Evolutionary conservation across 2,797 vertebrate genomes (phyloP), one percentile per base, ranked within the genome.

Genomic region (Sardinella longiceps): DNA sequence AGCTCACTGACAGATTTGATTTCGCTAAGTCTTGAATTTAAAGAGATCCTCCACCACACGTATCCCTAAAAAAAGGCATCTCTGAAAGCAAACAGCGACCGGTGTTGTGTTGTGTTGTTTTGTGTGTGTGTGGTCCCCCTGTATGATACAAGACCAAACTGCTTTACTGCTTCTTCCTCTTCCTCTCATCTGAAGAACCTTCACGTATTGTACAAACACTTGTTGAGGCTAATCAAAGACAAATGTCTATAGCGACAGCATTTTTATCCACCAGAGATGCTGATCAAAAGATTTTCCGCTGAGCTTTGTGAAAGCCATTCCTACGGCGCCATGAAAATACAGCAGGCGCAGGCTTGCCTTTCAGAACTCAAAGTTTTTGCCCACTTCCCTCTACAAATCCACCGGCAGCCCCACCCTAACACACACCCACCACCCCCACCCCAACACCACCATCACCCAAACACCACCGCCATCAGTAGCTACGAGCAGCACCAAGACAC

Each of bases 191-290:
- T 77, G 33, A 43, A 77, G 70, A 77, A 39, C 18, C 70, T 77
- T 39, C 37, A 33, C 70, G 70, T 77, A n/a, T n/a, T n/a, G n/a
- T n/a, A 77, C 20, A 10, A 43, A 43, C 15, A 43, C 70, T 77
- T 77, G 56, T 46, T 50, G 25, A 66, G 84, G 48, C 81, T 50
- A 70, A 50, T 25, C 37, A 82, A 60, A 82, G 70, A 77, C 14
- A 43, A 77, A 43, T 6, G 37, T 77, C 70, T 77, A 39, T 9
- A 20, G 37, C 33, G 20, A 77, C 70, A 0, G 37, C 33, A 23
- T 39, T 43, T 43, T 77, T 43, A 77, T 39, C 70, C 70, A 43
- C 18, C 5, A 77, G 70, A 43, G 70, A 77, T 18, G 15, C 18
- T 43, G 37, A 77, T 77, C 70, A 77, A 77, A 77, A 23, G 37